phyloP scores from a whole-genome alignment of 2,113 vertebrate species.

The Cygnus buccinator region DNA sequence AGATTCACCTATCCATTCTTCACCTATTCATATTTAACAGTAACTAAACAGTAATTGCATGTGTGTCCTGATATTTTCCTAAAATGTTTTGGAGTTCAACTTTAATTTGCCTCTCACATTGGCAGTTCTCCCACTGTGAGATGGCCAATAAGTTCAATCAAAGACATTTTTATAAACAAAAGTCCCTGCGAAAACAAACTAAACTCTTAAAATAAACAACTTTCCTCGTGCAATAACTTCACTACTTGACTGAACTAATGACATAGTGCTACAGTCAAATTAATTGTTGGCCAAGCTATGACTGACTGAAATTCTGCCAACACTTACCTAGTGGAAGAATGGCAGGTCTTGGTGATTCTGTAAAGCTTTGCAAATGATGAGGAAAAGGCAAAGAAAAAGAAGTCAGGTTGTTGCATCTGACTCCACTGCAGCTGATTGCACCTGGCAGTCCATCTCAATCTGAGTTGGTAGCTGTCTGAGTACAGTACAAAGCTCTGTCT shows the following conservation, averaged over 20 bases:
- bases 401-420: background rate
- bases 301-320: background rate
- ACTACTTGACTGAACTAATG: background rate
- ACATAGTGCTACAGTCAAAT: background rate
- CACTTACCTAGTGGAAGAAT: background rate
- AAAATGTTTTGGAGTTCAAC: background rate
- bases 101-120: background rate
- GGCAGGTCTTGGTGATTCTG: background rate
- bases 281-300: background rate
- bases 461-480: background rate
- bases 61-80: background rate
- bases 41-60: background rate
- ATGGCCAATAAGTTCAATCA: background rate
- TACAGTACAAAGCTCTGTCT: background rate
- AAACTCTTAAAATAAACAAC: background rate
- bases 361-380: background rate
- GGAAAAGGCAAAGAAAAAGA: background rate
- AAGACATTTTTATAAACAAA: background rate
- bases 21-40: background rate
- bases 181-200: background rate
- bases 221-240: background rate
- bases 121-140: background rate
- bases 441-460: constrained; percentile 3
- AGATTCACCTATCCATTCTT: background rate
- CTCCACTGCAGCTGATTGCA: background rate